Conservation (phyloP, 2,888 invertebrate genomes). For the Dasysyrphus tricinctus region DNA sequence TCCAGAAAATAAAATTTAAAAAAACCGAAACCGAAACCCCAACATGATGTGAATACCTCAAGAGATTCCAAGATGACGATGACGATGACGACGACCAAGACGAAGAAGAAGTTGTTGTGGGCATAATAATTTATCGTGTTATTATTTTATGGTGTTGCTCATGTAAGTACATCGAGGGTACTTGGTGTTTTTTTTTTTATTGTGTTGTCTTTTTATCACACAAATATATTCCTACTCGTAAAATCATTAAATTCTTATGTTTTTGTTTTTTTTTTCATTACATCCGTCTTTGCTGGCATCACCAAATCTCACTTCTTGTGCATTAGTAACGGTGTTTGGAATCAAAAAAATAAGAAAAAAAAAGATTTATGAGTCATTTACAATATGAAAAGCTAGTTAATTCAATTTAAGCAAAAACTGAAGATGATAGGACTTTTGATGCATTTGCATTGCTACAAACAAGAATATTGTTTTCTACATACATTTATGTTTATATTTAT, state of each 20-base stretch:
- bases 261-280: neutral
- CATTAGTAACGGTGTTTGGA: constrained; percentile 20
- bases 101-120: constrained; percentile 27
- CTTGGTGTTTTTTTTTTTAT: constrained; percentile 8
- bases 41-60: neutral
- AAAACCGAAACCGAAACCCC: neutral
- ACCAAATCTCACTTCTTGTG: constrained; percentile 23
- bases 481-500: neutral
- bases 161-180: constrained; percentile 1
- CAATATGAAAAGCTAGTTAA: constrained; percentile 40
- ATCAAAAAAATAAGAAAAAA: neutral
- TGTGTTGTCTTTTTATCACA: neutral
- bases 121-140: constrained; percentile 47
- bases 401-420: constrained; percentile 29
- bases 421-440: constrained; percentile 21
- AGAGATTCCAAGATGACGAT: neutral
- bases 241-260: constrained; percentile 35
- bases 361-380: constrained; percentile 33
- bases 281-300: constrained; percentile 10
- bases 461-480: constrained; percentile 1
- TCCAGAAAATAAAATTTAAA: neutral
- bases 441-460: constrained; percentile 4
- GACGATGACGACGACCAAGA: neutral
- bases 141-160: constrained; percentile 46
- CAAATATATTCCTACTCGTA: constrained; percentile 19